Base-by-base conservation (phyloP, 1,140 invertebrate species). In the Drosophila pruinosa region DNA sequence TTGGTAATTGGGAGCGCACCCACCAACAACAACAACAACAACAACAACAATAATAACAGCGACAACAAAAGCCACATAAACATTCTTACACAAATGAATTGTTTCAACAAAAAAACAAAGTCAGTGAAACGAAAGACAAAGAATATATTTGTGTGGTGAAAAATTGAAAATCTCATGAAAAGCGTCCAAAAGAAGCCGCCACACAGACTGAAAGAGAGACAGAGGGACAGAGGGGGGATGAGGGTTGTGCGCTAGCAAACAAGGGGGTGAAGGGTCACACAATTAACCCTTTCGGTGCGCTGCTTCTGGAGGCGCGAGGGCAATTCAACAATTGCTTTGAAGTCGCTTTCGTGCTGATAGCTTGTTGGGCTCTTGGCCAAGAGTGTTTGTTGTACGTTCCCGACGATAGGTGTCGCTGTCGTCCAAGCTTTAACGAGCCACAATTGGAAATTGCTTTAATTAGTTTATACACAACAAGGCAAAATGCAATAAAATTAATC, bases 231-330 rank as follows among this genome's bases (percentile, higher is more conserved):
- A 39, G 15, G 47, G n/a, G 21, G 10, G n/a, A 5, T 17, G 8
- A 10, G 8, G 28, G 28, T 10, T 12, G 26, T 4, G 26, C 26
- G 31, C 31, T 34, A 12, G 31, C 31, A 34, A 34, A 34, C 4
- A 34, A 43, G 28, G 34, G 26, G 52, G n/a, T 28, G 19, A 70
- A 56, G 43, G 58, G 47, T 34, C 58, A 19, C 36, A 75, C 82
- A 86, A 86, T 86, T 86, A 86, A 86, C 78, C 83, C 81, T 80
- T 81, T 73, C 47, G 53, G n/a, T n/a, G n/a, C n/a, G n/a, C n/a
- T n/a, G n/a, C n/a, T n/a, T n/a, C n/a, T n/a, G 74, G 65, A 59
- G 63, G 75, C 56, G 43, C 26, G 48, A 64, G 52, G 17, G 21
- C 57, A 67, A 67, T 59, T 58, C 38, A 61, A 74, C 61, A 75